Base-by-base conservation (phyloP, 2,113 vertebrate species). In the Bambusicola thoracicus region DNA sequence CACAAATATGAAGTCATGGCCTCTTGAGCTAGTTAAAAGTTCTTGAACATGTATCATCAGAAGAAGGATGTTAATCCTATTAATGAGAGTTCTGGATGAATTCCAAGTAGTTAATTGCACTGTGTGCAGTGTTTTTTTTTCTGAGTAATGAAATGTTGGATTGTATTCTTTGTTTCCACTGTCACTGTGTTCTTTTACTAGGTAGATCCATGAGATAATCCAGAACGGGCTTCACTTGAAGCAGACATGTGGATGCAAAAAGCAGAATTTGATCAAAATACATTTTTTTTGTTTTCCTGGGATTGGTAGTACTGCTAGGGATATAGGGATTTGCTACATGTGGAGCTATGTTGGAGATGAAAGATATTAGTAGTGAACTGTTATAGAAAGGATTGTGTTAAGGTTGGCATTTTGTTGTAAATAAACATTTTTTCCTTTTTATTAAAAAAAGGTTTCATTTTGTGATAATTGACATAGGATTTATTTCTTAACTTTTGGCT, bases 61-160 rank as follows among this genome's bases (percentile, higher is more conserved):
- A 77, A 92, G 46, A 44, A 32, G 41, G 67, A 56, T 90, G 19
- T 94, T 90, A 92, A 86, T 81, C 56, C 43, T 72, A 36, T 83
- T 88, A 91, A 91, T 85, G 41, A 94, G 59, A 85, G 53, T 85
- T 74, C 40, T 91, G 58, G 82, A 83, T 20, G 48, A 86, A 83
- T 83, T 85, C 93, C 79, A 94, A 51, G 13, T 49, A 73, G 27
- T 81, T 93, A 83, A 72, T 75, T 94, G 75, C 30, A 17, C 38
- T 92, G 76, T 59, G 29, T 90, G 85, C n/a, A n/a, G 17, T 4
- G 2, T 76, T 25, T 66, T 55, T 55, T 59, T 85, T 69, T 89
- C 46, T 82, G 65, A 66, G 70, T 79, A 77, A 90, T 92, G 38
- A 93, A 84, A 68, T 79, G 25, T 29, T 89, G 62, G 17, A 32